phyloP scores from a whole-genome alignment of 2,113 vertebrate species.

The Corydoras maculifer region DNA sequence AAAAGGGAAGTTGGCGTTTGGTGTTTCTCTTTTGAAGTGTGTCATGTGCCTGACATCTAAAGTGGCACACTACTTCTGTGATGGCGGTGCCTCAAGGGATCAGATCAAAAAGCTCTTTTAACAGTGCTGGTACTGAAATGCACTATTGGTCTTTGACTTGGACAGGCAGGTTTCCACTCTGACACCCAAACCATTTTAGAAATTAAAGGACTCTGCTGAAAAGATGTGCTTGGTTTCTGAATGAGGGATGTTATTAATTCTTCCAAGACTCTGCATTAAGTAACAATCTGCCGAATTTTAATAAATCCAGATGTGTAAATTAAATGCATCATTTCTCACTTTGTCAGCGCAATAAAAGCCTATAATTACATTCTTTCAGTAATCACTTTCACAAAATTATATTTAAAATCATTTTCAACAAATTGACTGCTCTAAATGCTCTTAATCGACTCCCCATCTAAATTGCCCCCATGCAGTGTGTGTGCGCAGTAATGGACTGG shows the following conservation, averaged over 20 bases:
- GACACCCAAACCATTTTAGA: background rate
- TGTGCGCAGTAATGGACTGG: too few species aligned
- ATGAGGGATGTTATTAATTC: background rate
- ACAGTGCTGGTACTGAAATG: background rate
- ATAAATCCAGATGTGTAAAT: background rate
- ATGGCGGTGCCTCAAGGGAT: slow-evolving; percentile 5
- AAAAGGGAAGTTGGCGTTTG: slow-evolving; percentile 13
- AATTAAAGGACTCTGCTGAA: background rate
- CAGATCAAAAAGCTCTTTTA: slow-evolving; percentile 24
- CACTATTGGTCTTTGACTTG: slow-evolving; percentile 15
- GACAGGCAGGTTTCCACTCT: background rate
- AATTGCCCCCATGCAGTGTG: too few species aligned
- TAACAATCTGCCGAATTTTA: background rate
- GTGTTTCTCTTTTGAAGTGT: slow-evolving; percentile 7
- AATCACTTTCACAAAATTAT: too few species aligned
- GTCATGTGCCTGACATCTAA: slow-evolving; percentile 22
- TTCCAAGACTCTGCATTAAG: too few species aligned
- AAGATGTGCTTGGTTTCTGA: background rate
- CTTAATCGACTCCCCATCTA: too few species aligned
- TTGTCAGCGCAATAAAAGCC: too few species aligned
- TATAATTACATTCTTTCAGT: too few species aligned
- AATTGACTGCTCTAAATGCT: too few species aligned
- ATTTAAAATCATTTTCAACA: too few species aligned
- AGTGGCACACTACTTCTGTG: slow-evolving; percentile 8
- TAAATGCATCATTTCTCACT: background rate